These are phyloP conservation scores for Bufotes viridis DNA, from an alignment of 2,797 vertebrate genomes.

Conservation along the genomic window DNA sequence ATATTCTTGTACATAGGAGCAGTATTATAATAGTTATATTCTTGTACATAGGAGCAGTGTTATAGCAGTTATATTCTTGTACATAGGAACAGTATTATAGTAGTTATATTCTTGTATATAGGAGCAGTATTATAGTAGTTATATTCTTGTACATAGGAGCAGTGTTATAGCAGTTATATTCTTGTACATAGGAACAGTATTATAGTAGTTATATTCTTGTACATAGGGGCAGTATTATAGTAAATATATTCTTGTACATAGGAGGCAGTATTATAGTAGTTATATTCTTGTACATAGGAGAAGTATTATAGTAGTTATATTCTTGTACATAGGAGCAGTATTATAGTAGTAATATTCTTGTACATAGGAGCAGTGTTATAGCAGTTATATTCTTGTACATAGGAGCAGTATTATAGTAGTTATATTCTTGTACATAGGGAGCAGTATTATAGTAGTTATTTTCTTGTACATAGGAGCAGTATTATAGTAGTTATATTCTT, in stretches of 20 bases:
- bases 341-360: neutral
- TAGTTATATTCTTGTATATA: constrained; percentile 22
- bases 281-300: neutral
- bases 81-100: constrained; percentile 1
- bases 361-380: neutral
- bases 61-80: constrained; percentile 16
- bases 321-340: neutral
- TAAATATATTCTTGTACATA: neutral
- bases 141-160: neutral
- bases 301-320: neutral
- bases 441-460: no score
- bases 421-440: neutral
- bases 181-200: constrained; percentile 6
- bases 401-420: neutral
- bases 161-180: neutral
- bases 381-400: constrained; percentile 16
- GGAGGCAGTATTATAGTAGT: neutral
- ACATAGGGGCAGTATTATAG: neutral
- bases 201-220: constrained; percentile 13
- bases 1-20: neutral
- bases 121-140: neutral
- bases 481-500: neutral
- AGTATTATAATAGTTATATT: constrained; percentile 17
- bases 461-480: no score
- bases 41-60: constrained; percentile 13